A percentile compares a stretch with the other conserved stretches of the same genome.
Evolutionary conservation across 2,888 invertebrate genomes (phyloP).

Genomic region (Crossocerus cetratus): DNA sequence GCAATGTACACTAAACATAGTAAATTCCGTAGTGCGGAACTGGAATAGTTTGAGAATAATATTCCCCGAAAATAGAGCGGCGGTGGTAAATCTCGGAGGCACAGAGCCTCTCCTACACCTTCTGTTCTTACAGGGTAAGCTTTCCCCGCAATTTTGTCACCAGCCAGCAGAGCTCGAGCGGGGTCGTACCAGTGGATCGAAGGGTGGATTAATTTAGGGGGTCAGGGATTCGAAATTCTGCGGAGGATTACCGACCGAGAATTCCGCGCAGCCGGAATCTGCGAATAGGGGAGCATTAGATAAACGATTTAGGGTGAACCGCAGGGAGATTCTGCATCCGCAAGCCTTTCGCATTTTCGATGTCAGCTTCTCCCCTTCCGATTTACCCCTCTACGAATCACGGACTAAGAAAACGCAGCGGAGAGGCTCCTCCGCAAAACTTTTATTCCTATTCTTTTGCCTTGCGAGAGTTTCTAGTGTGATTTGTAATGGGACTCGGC

Average conservation of each 20-base stretch:
- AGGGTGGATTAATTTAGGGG: constrained; percentile 59
- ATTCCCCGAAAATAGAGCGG: not conserved
- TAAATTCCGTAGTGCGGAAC: no score
- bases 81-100: not conserved
- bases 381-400: constrained; percentile 16
- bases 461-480: no score
- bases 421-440: not conserved
- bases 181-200: constrained; percentile 51
- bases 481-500: no score
- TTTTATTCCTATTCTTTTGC: no score
- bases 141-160: constrained; percentile 28
- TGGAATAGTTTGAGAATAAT: not conserved
- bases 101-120: not conserved
- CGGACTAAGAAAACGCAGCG: constrained; percentile 22
- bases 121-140: constrained; percentile 38
- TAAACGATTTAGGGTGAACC: constrained; percentile 58
- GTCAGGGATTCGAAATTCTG: constrained; percentile 47
- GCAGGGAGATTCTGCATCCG: constrained; percentile 47
- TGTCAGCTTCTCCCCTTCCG: not conserved
- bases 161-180: constrained; percentile 25
- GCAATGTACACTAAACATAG: no score
- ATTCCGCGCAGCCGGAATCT: constrained; percentile 59
- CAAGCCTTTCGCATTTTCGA: constrained; percentile 43
- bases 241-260: constrained; percentile 55
- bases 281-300: constrained; percentile 56